phyloP scores from a whole-genome alignment of 2,888 invertebrate genomes.

The Linnaemya vulpina region DNA sequence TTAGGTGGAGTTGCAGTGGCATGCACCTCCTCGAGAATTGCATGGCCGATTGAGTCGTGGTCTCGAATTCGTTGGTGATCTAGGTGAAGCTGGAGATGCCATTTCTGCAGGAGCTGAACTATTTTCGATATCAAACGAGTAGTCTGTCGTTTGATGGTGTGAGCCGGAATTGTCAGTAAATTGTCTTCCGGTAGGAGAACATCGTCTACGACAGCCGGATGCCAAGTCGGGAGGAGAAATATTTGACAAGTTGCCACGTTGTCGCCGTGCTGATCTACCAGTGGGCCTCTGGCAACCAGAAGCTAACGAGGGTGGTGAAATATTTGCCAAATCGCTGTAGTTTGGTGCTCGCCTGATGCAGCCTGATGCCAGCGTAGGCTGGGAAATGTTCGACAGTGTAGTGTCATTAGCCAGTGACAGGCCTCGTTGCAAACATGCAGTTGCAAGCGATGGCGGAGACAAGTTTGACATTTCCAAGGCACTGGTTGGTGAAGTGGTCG shows the following conservation, averaged over 20 bases:
- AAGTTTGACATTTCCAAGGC: slow-evolving; percentile 23
- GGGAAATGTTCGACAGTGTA: background rate
- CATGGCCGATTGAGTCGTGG: background rate
- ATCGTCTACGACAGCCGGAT: background rate
- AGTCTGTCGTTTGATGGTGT: background rate
- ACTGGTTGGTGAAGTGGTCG: slow-evolving; percentile 19
- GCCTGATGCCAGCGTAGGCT: background rate
- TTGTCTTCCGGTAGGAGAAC: background rate
- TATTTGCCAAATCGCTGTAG: background rate
- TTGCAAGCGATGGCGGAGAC: background rate
- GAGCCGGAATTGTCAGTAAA: background rate
- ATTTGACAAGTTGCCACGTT: background rate
- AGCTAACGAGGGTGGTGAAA: slow-evolving; percentile 14
- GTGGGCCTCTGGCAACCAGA: background rate
- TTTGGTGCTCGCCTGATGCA: background rate
- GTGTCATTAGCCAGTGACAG: background rate
- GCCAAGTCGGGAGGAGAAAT: background rate
- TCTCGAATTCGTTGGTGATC: background rate
- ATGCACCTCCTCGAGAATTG: slow-evolving; percentile 61
- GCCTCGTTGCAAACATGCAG: background rate
- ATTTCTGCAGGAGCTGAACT: background rate
- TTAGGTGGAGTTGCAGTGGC: background rate
- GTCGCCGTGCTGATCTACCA: background rate
- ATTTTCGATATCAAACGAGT: slow-evolving; percentile 15
- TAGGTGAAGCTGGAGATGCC: background rate